Conservation (phyloP, 2,888 invertebrate genomes). For the Agapostemon virescens region DNA sequence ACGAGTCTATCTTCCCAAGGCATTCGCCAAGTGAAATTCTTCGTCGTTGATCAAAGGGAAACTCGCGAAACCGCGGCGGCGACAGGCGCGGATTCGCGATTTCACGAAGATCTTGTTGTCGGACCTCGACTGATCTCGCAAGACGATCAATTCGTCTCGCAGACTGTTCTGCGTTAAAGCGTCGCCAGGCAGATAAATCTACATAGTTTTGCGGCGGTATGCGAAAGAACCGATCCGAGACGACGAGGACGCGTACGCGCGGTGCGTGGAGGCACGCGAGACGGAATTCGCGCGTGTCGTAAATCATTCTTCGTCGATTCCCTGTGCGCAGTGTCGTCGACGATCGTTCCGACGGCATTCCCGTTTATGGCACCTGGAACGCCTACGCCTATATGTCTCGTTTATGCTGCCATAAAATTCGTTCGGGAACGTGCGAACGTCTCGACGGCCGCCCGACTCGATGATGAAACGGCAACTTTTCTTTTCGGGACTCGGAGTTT, state of each 20-base stretch:
- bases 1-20: no score
- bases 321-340: constrained; percentile 39
- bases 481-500: background rate
- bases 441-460: constrained; percentile 13
- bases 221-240: background rate
- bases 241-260: background rate
- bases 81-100: background rate
- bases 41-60: background rate
- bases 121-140: background rate
- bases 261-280: constrained; percentile 36
- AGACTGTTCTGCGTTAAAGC: constrained; percentile 22
- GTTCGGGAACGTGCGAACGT: constrained; percentile 32
- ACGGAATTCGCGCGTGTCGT: constrained; percentile 58
- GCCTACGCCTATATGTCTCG: constrained; percentile 48
- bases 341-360: constrained; percentile 24
- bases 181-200: constrained; percentile 41
- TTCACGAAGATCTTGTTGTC: background rate
- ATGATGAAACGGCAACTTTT: constrained; percentile 37
- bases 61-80: background rate
- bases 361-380: constrained; percentile 34
- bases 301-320: constrained; percentile 59
- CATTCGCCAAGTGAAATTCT: no score
- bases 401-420: constrained; percentile 56
- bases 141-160: constrained; percentile 9
- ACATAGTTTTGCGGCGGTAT: constrained; percentile 34